Percentiles rank a stretch among this genome's conserved stretches.
Evolutionary conservation across 2,113 vertebrate genomes (phyloP).

Genomic region (Peromyscus leucopus): DNA sequence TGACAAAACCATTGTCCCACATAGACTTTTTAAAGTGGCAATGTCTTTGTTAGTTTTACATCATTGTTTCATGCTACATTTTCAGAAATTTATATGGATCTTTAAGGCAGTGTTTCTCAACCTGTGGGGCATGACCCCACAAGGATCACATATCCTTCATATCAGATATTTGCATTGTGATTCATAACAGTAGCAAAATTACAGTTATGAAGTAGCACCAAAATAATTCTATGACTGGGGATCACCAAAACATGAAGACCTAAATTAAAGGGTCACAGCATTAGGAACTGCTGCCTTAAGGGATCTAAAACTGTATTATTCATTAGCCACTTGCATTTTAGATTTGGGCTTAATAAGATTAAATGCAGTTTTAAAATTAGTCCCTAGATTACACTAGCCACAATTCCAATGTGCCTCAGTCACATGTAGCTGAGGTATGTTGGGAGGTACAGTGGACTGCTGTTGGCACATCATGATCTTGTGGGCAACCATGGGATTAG

Average conservation of each 20-base stretch:
- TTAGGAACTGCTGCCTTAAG: neutral
- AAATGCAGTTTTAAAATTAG: constrained; percentile 16
- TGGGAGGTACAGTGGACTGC: neutral
- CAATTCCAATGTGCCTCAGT: neutral
- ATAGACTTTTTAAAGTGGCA: neutral
- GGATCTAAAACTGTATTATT: neutral
- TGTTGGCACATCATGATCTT: neutral
- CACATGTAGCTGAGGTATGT: neutral
- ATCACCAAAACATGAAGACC: neutral
- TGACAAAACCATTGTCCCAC: constrained; percentile 47
- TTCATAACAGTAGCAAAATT: neutral
- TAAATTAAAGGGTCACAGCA: neutral
- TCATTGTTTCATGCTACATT: neutral
- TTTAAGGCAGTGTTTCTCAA: neutral
- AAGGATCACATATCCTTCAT: neutral
- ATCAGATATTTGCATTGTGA: neutral
- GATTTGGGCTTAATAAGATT: constrained; percentile 31
- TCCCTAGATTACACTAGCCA: neutral
- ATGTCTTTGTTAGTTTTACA: constrained; percentile 24
- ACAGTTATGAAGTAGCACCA: neutral
- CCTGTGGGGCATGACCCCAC: neutral
- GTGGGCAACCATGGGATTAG: neutral
- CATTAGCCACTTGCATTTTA: neutral
- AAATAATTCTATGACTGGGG: neutral
- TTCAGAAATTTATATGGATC: neutral